Evolutionary conservation across 2,888 invertebrate species (phyloP).

Genomic region (Cephus pulcher): DNA sequence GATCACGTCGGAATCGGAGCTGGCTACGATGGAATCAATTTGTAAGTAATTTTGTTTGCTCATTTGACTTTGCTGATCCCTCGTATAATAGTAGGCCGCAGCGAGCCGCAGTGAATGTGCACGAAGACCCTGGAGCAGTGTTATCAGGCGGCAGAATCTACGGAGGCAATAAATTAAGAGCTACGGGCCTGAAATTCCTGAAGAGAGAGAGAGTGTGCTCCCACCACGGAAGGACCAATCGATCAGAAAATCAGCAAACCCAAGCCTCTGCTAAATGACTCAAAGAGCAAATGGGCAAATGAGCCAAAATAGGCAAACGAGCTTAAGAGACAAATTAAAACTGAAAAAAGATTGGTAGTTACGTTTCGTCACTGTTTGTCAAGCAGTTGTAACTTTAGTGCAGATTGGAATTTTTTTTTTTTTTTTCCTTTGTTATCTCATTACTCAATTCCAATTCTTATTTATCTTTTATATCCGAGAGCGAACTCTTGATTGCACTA

Average conservation of each 20-base stretch:
- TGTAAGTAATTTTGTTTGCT: slow-evolving; percentile 74
- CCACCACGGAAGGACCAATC: not conserved
- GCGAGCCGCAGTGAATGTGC: not conserved
- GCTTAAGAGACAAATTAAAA: not conserved
- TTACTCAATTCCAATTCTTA: not conserved
- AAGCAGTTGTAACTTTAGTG: not conserved
- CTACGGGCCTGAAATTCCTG: not conserved
- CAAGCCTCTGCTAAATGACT: not conserved
- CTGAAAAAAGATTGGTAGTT: not conserved
- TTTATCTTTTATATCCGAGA: not conserved
- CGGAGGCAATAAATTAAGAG: not conserved
- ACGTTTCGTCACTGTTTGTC: not conserved
- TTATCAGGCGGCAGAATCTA: not conserved
- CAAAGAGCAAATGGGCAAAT: not conserved
- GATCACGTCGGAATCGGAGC: slow-evolving; percentile 91
- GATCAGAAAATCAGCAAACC: not conserved
- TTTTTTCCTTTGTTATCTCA: not conserved
- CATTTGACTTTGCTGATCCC: not conserved
- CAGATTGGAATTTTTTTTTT: not conserved
- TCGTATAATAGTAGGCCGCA: not conserved
- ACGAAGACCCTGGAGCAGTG: not conserved
- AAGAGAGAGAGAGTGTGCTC: too few species aligned
- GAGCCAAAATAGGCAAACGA: not conserved
- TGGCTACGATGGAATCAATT: slow-evolving; percentile 91
- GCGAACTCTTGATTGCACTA: not conserved